Evolutionary conservation across 2,113 vertebrate species (phyloP).

Genomic region (Periophthalmus modestus): DNA sequence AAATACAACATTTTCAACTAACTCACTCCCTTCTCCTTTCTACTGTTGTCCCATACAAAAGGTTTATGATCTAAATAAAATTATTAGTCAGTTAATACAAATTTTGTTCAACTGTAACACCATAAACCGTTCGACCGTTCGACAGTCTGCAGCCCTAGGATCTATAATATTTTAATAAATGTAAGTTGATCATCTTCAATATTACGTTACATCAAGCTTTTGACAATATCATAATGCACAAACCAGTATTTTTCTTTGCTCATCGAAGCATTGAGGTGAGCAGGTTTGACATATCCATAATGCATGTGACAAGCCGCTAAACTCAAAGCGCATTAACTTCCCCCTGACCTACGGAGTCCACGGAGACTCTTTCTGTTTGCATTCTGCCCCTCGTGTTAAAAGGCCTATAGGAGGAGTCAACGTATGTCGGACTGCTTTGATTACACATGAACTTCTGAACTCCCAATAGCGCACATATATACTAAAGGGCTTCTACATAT

Average conservation of each 20-base stretch:
- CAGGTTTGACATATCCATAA: neutral
- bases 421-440: neutral
- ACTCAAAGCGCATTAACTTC: neutral
- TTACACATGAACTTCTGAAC: slow-evolving; percentile 1
- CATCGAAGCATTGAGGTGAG: neutral
- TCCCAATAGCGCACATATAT: neutral
- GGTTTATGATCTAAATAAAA: too few species aligned
- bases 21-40: too few species aligned
- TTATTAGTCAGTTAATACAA: too few species aligned
- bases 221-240: too few species aligned
- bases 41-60: too few species aligned
- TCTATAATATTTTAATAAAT: too few species aligned
- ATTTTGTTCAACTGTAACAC: too few species aligned
- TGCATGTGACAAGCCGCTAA: neutral
- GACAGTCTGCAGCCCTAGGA: too few species aligned
- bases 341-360: neutral
- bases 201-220: too few species aligned
- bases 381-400: neutral
- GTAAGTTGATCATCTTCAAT: too few species aligned
- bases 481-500: neutral
- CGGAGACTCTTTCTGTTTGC: neutral
- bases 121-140: too few species aligned
- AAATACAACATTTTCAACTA: too few species aligned
- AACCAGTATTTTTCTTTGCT: neutral
- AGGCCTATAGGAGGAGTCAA: neutral